A percentile compares a stretch with the other conserved stretches of the same genome.
phyloP scores from a whole-genome alignment of 1,140 invertebrate genomes.

The Reticulitermes speratus region DNA sequence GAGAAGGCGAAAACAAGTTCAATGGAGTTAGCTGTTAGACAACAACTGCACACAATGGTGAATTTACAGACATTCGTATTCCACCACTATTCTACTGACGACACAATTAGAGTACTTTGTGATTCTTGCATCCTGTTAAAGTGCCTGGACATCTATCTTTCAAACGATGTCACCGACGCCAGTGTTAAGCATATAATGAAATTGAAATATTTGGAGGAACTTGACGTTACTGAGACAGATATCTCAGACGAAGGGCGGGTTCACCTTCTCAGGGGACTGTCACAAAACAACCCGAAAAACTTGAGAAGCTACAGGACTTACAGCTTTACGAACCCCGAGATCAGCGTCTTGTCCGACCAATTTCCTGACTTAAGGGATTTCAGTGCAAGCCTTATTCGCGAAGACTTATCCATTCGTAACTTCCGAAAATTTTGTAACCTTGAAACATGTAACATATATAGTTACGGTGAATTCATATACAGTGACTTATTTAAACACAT shows the following conservation, averaged over 20 bases:
- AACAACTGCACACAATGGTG: not conserved
- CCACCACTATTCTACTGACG: not conserved
- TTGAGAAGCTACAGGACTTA: not conserved
- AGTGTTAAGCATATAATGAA: not conserved
- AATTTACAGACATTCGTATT: not conserved
- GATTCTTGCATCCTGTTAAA: not conserved
- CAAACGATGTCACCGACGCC: not conserved
- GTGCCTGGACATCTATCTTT: not conserved
- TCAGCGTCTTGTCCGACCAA: not conserved
- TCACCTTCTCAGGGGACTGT: not conserved
- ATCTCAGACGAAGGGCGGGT: not conserved
- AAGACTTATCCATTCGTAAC: not conserved
- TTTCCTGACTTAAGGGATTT: not conserved
- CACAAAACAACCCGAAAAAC: not conserved
- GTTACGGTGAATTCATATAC: not conserved
- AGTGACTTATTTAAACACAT: not conserved
- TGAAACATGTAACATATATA: not conserved
- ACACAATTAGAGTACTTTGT: not conserved
- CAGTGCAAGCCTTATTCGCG: not conserved
- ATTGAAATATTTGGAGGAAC: not conserved
- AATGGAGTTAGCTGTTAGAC: not conserved
- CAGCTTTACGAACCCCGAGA: not conserved
- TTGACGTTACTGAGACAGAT: not conserved
- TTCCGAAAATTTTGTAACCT: not conserved
- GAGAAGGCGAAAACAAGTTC: not conserved